Evolutionary conservation across 2,797 vertebrate species (phyloP).

Genomic region (Chelon auratus): DNA sequence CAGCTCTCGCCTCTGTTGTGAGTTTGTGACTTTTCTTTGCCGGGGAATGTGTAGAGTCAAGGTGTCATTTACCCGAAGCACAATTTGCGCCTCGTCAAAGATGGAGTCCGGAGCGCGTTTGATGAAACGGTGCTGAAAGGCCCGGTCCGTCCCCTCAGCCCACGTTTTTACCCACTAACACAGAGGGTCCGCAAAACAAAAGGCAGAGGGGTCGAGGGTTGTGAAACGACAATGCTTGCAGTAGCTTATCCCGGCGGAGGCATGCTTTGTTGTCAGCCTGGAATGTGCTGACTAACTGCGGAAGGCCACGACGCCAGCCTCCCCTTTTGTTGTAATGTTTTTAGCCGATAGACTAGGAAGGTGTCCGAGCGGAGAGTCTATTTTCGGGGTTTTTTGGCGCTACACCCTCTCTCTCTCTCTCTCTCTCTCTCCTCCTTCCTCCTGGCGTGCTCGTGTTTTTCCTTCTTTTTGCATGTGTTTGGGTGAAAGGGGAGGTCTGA

Average conservation of each 20-base stretch:
- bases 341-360: slow-evolving; percentile 61
- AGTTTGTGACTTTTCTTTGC: slow-evolving; percentile 25
- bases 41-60: slow-evolving; percentile 1
- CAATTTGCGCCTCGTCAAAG: too few species aligned
- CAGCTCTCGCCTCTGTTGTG: slow-evolving; percentile 36
- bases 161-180: slow-evolving; percentile 72
- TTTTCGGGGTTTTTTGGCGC: slow-evolving; percentile 9
- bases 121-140: slow-evolving; percentile 68
- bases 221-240: slow-evolving; percentile 77
- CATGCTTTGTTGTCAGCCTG: slow-evolving; percentile 82
- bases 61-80: neutral
- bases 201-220: slow-evolving; percentile 71
- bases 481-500: slow-evolving; percentile 62
- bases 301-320: slow-evolving; percentile 76
- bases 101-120: slow-evolving; percentile 19
- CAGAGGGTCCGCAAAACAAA: slow-evolving; percentile 69
- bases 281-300: slow-evolving; percentile 86
- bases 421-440: slow-evolving; percentile 8
- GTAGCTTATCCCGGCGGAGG: slow-evolving; percentile 74
- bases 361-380: slow-evolving; percentile 44
- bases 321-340: slow-evolving; percentile 72
- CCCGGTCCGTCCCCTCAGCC: slow-evolving; percentile 63
- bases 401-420: neutral
- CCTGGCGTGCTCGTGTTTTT: slow-evolving; percentile 3
- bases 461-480: slow-evolving; percentile 36